Base-by-base conservation (phyloP, 2,797 vertebrate genomes). In the Syngnathus rostellatus region DNA sequence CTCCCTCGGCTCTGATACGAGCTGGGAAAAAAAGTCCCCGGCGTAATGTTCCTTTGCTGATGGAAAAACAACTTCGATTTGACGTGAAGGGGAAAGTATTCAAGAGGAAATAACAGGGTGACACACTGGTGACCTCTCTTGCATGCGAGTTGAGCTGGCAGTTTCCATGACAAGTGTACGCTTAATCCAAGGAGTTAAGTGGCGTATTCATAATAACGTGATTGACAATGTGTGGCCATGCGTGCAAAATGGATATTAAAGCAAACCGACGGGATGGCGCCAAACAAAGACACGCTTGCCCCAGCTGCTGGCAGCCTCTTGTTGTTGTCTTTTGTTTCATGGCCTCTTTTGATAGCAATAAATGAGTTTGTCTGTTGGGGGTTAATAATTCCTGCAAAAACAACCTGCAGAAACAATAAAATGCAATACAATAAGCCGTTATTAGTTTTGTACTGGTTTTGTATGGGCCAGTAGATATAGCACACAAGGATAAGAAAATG, bases 111-210 rank as follows among this genome's bases (percentile, higher is more conserved):
- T 63, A 39, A 70, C 68, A 10, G n/a, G 53, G 66, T 76, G 65
- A 74, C 65, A 41, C 48, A 66, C 55, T 64, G 63, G 19, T 70
- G 69, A 23, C 65, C 54, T 48, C 48, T 67, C 31, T 23, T 74
- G 62, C 60, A 45, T 45, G 73, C 62, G 48, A 63, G 68, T 63
- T 70, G 45, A 55, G 23, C 72, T 76, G 80, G 68, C 57, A 67
- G 85, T 85, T 87, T 79, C 83, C 82, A 73, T 81, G 83, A 78
- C 58, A 16, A 88, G 72, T 78, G 69, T 72, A 68, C 72, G 79
- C 75, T 77, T 66, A 79, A 82, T 74, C 64, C 72, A 75, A 74
- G 9, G 68, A 77, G 68, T 57, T 73, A 76, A 86, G 80, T 81
- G 77, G 68, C 53, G 73, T 66, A 70, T 83, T 80, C 58, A 41